Base-by-base conservation (phyloP, 2,888 invertebrate genomes). In the Andrena hattorfiana region DNA sequence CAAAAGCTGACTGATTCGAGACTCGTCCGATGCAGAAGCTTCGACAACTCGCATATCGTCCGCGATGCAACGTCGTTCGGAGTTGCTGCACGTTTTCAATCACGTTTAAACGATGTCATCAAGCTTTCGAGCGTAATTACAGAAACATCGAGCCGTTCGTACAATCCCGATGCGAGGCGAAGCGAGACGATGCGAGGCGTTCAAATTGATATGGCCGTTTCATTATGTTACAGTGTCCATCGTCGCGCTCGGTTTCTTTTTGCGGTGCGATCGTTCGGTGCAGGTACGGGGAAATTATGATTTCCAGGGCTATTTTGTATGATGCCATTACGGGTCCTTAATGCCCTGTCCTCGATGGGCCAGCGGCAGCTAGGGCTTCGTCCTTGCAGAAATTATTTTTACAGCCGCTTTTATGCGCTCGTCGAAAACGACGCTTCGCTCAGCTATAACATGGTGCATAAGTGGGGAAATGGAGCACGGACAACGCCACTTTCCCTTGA, bases 51-150 rank as follows among this genome's bases (percentile, higher is more conserved):
- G 51, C 30, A 49, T 60, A 30, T 71, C 60, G 49, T 30, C 51
- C 23, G 7, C 51, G 51, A 32, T 51, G 62, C 26, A 63, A 72
- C 51, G 71, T 54, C 51, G 51, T 72, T 72, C 26, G 10, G 13
- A 72, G 51, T 28, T 13, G 49, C 26, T 72, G 42, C 71, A 72
- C 62, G 71, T 72, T 72, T 72, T 72, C 63, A 30, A 63, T 72
- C 62, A 54, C 49, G 63, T 42, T 54, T 63, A 42, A 70, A 70
- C 70, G 70, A 56, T 70, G 60, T 30, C 70, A 59, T 60, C 48
- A 7, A 60, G 60, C 28, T 42, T 32, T 23, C 32, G 54, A 26
- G 30, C 56, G 16, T 69, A 69, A 69, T 26, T 42, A 16, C 56
- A 42, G 20, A 35, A 63, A 63, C 32, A 63, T 35, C 63, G 13